phyloP scores from a whole-genome alignment of 2,888 invertebrate genomes.

The Anticlea derivata region DNA sequence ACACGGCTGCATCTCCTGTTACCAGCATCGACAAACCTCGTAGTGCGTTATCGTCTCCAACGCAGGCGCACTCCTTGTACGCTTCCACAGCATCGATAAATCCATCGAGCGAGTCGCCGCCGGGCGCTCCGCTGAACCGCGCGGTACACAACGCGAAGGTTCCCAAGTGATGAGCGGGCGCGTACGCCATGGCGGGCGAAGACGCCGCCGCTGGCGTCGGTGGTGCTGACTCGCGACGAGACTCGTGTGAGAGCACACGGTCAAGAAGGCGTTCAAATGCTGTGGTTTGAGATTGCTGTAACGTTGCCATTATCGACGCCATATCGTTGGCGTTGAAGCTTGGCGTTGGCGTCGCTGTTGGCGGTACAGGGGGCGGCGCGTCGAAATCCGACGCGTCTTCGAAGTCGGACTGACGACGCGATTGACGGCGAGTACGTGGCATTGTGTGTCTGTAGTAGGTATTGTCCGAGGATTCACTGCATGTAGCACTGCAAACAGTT shows the following conservation, averaged over 20 bases:
- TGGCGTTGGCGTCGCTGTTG: no score
- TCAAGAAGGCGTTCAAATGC: background rate
- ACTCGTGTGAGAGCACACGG: background rate
- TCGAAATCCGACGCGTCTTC: background rate
- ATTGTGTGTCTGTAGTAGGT: background rate
- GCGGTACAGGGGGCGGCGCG: background rate
- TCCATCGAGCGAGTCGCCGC: constrained; percentile 11
- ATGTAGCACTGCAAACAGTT: background rate
- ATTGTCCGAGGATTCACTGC: background rate
- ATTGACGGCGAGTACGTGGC: background rate
- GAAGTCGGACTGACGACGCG: background rate
- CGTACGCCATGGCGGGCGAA: constrained; percentile 11
- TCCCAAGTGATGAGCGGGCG: background rate
- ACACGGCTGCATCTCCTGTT: constrained; percentile 32
- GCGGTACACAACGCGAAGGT: constrained; percentile 28
- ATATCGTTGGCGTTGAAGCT: background rate
- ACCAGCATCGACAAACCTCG: constrained; percentile 32
- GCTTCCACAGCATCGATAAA: constrained; percentile 31
- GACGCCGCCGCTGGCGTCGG: background rate
- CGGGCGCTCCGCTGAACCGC: constrained; percentile 24
- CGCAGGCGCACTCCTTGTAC: constrained; percentile 25
- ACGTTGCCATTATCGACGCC: background rate
- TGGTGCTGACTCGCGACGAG: background rate
- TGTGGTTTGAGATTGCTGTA: background rate
- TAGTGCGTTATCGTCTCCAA: constrained; percentile 28